Conservation (phyloP, 2,113 vertebrate genomes). For the Oxygymnocypris stewartii region DNA sequence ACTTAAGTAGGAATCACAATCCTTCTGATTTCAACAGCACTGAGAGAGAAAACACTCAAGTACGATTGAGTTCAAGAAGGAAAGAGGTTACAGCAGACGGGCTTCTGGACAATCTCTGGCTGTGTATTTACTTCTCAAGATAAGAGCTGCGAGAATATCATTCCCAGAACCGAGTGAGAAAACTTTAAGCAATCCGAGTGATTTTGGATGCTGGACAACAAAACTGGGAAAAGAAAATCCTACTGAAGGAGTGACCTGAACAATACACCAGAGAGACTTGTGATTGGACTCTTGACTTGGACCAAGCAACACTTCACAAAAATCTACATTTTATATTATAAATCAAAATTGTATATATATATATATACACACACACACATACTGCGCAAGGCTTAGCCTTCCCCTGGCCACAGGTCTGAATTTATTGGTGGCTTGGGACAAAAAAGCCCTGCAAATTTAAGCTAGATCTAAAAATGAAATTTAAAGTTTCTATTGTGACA, state of each 20-base stretch:
- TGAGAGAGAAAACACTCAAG: background rate
- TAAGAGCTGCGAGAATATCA: constrained; percentile 21
- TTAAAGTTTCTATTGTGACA: no score
- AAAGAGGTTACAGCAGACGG: constrained; percentile 8
- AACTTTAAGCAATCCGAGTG: background rate
- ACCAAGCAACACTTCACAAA: background rate
- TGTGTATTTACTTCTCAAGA: background rate
- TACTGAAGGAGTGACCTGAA: background rate
- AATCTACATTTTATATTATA: no score
- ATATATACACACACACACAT: no score
- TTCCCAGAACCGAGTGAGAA: background rate
- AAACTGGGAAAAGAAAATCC: background rate
- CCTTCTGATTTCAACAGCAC: constrained; percentile 3
- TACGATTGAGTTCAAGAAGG: constrained; percentile 14
- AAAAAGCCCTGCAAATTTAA: no score
- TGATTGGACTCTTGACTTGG: background rate
- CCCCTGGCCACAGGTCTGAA: no score
- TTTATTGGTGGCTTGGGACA: no score
- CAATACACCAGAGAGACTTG: background rate
- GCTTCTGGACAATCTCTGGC: constrained; percentile 4
- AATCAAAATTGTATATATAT: no score
- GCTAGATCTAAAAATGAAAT: no score
- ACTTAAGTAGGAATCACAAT: background rate
- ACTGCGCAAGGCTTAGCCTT: no score
- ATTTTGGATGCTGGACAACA: background rate